Percentiles rank a stretch among this genome's conserved stretches.
Evolutionary conservation across 2,797 vertebrate genomes (phyloP).

Genomic region (Gallinago nigripennis): DNA sequence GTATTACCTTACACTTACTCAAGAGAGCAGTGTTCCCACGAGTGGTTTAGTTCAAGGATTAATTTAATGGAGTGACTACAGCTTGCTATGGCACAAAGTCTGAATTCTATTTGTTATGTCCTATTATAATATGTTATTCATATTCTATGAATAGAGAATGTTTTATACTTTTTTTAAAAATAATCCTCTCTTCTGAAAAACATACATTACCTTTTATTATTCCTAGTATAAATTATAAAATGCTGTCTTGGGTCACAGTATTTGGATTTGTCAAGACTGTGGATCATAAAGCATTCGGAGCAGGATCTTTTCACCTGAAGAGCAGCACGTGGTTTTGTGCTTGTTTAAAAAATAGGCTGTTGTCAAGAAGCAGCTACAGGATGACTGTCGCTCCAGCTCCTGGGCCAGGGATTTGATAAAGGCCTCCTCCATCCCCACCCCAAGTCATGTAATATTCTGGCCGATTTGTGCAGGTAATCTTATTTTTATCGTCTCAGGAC

Average conservation of each 20-base stretch:
- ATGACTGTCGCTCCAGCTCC: background rate
- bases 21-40: background rate
- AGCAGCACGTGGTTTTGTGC: background rate
- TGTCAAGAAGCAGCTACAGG: background rate
- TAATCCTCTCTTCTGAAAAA: background rate
- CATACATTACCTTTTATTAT: background rate
- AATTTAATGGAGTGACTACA: background rate
- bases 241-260: background rate
- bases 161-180: background rate
- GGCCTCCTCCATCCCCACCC: background rate
- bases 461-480: background rate
- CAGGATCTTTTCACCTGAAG: background rate
- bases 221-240: background rate
- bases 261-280: background rate
- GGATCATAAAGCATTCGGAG: background rate
- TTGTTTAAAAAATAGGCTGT: background rate
- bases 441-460: background rate
- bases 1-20: background rate
- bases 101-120: background rate
- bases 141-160: background rate
- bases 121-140: too few species aligned
- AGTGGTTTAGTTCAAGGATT: background rate
- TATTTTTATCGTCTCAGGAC: accelerated
- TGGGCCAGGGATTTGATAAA: background rate
- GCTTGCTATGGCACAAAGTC: background rate